phyloP scores from a whole-genome alignment of 2,888 invertebrate genomes.

The Hofmannophila pseudospretella region DNA sequence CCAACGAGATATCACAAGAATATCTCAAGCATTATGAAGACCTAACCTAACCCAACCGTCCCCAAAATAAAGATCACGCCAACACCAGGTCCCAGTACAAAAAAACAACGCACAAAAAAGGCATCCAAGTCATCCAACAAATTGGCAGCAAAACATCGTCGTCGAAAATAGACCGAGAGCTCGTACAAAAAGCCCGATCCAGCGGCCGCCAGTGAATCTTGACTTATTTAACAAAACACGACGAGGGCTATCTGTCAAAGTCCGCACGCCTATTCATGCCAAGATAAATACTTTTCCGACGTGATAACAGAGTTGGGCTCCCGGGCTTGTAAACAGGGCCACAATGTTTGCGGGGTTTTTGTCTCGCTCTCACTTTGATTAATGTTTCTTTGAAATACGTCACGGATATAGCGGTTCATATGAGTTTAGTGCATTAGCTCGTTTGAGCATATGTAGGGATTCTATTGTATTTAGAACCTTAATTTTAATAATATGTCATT shows the following conservation, averaged over 20 bases:
- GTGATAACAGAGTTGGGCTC: conserved; percentile 34
- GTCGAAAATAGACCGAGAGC: conserved; percentile 22
- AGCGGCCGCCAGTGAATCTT: conserved; percentile 24
- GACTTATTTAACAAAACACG: conserved; percentile 57
- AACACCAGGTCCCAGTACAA: conserved; percentile 15
- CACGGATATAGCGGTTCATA: too few species aligned
- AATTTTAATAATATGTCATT: too few species aligned
- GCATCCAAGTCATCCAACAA: conserved; percentile 21
- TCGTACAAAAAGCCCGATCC: conserved; percentile 28
- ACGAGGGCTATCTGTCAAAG: conserved; percentile 56
- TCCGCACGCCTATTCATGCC: conserved; percentile 46
- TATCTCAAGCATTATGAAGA: too few species aligned
- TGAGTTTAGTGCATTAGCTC: too few species aligned
- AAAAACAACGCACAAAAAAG: conserved; percentile 18
- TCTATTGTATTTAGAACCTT: too few species aligned
- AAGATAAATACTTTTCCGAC: conserved; percentile 52
- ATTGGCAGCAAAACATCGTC: conserved; percentile 15
- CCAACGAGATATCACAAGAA: too few species aligned
- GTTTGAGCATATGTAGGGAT: too few species aligned
- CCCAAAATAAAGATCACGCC: conserved; percentile 18
- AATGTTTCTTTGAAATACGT: conserved; percentile 1
- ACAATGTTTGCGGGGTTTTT: conserved; percentile 12
- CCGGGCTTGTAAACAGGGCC: conserved; percentile 29
- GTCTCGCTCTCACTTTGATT: conserved; percentile 4
- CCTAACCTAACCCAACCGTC: too few species aligned